These are phyloP conservation scores for Xiphorhynchus elegans DNA, from an alignment of 2,113 vertebrate species.

Conservation along the genomic window DNA sequence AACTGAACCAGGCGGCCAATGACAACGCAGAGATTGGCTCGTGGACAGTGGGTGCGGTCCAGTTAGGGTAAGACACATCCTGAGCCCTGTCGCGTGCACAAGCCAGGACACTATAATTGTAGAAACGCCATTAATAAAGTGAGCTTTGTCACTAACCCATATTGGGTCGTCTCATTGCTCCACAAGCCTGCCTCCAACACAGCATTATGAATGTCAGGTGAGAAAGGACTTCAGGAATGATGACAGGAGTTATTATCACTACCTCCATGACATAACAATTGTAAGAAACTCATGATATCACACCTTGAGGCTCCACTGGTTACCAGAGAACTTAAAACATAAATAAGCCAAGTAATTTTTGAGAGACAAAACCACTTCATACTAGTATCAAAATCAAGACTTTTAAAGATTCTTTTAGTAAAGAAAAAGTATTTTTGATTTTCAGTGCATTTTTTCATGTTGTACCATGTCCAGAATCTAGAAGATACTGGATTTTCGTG, in stretches of 20 bases:
- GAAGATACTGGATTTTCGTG: neutral
- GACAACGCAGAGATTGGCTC: too few relatives aligned
- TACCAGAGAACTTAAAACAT: neutral
- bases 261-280: neutral
- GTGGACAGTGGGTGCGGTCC: too few relatives aligned
- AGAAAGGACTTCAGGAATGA: neutral
- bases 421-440: neutral
- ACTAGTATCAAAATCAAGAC: neutral
- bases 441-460: neutral
- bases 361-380: neutral
- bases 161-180: too few relatives aligned
- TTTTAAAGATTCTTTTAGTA: neutral
- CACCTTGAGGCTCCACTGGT: neutral
- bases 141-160: too few relatives aligned
- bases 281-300: neutral
- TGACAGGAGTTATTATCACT: neutral
- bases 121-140: too few relatives aligned
- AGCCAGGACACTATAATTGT: too few relatives aligned
- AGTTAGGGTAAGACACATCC: too few relatives aligned
- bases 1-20: too few relatives aligned
- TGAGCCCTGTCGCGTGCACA: too few relatives aligned
- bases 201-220: neutral
- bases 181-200: too few relatives aligned
- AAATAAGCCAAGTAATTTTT: neutral
- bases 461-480: neutral